Percentiles rank a stretch among this genome's conserved stretches.
Evolutionary conservation across 2,797 vertebrate species (phyloP).

Genomic region (Melanotaenia pygmaea): DNA sequence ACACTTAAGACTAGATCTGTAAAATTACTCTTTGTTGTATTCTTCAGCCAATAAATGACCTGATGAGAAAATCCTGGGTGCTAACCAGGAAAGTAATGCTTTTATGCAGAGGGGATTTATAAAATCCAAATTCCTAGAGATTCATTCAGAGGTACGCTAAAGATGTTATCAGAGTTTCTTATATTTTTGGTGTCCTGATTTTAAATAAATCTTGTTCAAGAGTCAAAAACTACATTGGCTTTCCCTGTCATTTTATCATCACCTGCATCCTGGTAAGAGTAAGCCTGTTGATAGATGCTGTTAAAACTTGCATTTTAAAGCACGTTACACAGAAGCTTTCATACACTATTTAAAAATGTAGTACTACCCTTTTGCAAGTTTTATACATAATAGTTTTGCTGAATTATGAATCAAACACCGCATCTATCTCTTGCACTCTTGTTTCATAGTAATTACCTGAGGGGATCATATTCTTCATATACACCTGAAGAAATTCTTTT

Average conservation of each 20-base stretch:
- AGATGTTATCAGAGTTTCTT: neutral
- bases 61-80: conserved; percentile 3
- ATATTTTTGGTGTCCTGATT: neutral
- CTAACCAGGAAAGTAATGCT: conserved; percentile 3
- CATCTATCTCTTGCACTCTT: conserved; percentile 2
- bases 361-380: neutral
- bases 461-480: neutral
- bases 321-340: neutral
- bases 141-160: neutral
- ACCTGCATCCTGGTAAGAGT: neutral
- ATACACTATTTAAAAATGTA: conserved; percentile 5
- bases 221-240: neutral
- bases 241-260: neutral
- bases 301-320: neutral
- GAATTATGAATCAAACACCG: neutral
- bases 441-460: neutral
- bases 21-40: conserved; percentile 2
- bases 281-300: neutral
- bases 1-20: conserved; percentile 13
- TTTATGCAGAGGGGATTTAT: neutral
- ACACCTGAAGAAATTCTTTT: neutral
- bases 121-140: conserved; percentile 18
- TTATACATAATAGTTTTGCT: neutral
- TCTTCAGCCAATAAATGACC: neutral
- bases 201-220: neutral